These are phyloP conservation scores for Ophion obscuratus DNA, from an alignment of 2,888 invertebrate species.

Conservation along the genomic window DNA sequence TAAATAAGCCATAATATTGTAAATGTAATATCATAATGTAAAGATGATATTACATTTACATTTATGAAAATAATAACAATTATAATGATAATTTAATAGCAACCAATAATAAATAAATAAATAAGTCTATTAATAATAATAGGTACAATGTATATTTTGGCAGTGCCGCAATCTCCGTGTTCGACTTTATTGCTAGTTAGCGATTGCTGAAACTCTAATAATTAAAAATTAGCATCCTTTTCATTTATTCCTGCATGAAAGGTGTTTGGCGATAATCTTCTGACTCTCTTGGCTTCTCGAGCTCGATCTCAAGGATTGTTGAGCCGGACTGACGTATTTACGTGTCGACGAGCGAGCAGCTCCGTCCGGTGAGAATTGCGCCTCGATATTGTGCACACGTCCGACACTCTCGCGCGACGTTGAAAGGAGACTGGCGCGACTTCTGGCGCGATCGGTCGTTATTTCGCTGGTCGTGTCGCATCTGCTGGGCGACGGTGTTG, in stretches of 20 bases:
- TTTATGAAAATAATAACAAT: too few relatives aligned
- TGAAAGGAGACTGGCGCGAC: slow-evolving; percentile 62
- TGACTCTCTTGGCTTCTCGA: slow-evolving; percentile 57
- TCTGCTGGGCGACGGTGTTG: slow-evolving; percentile 72
- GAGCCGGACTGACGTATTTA: slow-evolving; percentile 59
- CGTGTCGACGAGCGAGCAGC: slow-evolving; percentile 44
- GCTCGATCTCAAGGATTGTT: slow-evolving; percentile 57
- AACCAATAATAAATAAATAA: background rate
- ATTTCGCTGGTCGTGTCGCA: slow-evolving; percentile 69
- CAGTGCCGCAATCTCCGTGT: background rate
- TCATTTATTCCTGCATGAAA: slow-evolving; percentile 41
- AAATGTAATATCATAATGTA: too few relatives aligned
- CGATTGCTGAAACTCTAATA: background rate
- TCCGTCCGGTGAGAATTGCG: slow-evolving; percentile 42
- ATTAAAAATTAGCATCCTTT: background rate
- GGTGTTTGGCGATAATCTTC: slow-evolving; percentile 38
- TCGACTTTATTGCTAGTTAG: background rate
- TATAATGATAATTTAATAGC: background rate
- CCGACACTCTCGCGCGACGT: slow-evolving; percentile 74
- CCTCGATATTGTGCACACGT: slow-evolving; percentile 73
- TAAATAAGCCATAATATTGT: background rate
- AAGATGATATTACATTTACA: too few relatives aligned
- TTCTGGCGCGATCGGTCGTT: slow-evolving; percentile 59
- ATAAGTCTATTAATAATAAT: background rate
- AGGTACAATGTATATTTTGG: background rate